Base-by-base conservation (phyloP, 2,113 vertebrate genomes). In the Tyrannus savana region DNA sequence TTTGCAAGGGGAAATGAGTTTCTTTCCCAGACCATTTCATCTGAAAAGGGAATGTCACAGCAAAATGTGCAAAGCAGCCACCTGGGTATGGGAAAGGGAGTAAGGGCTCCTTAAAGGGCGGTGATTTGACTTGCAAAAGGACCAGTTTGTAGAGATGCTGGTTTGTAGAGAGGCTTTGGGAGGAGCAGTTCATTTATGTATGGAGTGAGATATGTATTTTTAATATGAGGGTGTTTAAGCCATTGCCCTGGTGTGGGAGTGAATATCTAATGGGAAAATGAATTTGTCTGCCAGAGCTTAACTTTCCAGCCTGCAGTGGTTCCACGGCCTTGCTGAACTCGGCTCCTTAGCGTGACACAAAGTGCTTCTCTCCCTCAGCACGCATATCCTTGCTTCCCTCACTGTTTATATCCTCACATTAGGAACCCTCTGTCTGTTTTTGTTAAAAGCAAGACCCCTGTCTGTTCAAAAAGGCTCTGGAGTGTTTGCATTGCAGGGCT, bases 341-440 rank as follows among this genome's bases (percentile, higher is more conserved):
- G 1, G 37, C 14, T 84, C n/a, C 4, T 2, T 3, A 50, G 14
- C 0, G 0, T 76, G 33, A 39, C 47, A 71, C 44, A 14, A 83
- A 72, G 13, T 3, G 5, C 85, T 76, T n/a, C 52, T 82, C 28
- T 47, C 35, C 33, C 77, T 71, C 5, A 1, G 19, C 39, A 37
- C 11, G 3, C 18, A 0, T 53, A 9, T 27, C 85, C 50, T 30
- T 89, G 10, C n/a, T 85, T 77, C 35, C 14, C 39, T 64, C 28
- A 1, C 41, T 19, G 56, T 58, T 66, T 52, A 35, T 77, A 72
- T 83, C 81, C 50, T 87, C 24, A 5, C 9, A 1, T 47, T 67
- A 44, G 60, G 68, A 93, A 19, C 15, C 19, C 1, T 2, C 25
- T 92, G 44, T 49, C 42, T 83, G 17, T 86, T 37, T 71, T 24